phyloP scores from a whole-genome alignment of 2,888 invertebrate species.

The Perdita meconis region DNA sequence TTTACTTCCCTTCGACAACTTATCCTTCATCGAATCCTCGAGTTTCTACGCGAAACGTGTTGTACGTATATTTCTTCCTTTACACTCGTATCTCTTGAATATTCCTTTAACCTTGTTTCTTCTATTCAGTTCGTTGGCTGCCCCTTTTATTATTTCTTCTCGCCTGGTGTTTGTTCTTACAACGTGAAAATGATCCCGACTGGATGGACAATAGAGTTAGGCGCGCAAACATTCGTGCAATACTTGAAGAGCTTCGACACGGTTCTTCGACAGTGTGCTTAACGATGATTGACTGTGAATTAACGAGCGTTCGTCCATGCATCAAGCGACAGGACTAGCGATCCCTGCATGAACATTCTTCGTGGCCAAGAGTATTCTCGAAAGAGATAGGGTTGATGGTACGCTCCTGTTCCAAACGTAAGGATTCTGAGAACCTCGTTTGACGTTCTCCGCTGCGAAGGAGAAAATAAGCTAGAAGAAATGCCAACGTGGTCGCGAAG shows the following conservation, averaged over 20 bases:
- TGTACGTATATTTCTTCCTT: conserved; percentile 9
- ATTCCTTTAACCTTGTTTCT: conserved; percentile 16
- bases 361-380: conserved; percentile 69
- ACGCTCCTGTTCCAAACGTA: conserved; percentile 51
- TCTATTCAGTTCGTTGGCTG: conserved; percentile 7
- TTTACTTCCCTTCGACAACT: conserved; percentile 7
- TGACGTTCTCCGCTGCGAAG: too few species aligned
- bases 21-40: conserved; percentile 3
- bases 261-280: conserved; percentile 25
- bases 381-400: conserved; percentile 19
- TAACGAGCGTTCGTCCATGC: conserved; percentile 60
- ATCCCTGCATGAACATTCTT: conserved; percentile 60
- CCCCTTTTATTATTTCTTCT: not conserved
- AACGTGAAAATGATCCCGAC: conserved; percentile 10
- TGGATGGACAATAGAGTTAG: conserved; percentile 1
- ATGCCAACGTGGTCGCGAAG: too few species aligned
- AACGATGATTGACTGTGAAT: conserved; percentile 14
- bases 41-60: conserved; percentile 10
- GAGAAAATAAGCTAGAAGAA: not conserved
- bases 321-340: conserved; percentile 39
- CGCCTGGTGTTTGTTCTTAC: conserved; percentile 2
- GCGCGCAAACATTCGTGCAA: conserved; percentile 58
- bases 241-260: conserved; percentile 30
- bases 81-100: conserved; percentile 12
- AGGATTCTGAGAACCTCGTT: too few species aligned